Conservation (phyloP, 2,113 vertebrate genomes). For the Columbina picui region DNA sequence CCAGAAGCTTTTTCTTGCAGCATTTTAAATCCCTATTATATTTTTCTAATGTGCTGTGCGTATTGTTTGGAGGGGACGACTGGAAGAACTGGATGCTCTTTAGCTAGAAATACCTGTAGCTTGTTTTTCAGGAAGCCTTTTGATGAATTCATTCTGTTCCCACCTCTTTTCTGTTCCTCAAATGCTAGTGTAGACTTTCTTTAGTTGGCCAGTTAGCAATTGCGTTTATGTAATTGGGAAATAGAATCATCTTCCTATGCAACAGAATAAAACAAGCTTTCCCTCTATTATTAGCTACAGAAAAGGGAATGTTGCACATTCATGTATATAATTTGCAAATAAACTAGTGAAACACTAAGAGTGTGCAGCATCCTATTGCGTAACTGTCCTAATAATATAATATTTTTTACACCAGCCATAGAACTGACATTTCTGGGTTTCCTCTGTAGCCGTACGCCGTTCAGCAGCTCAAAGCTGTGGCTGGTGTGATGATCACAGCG, state of each 20-base stretch:
- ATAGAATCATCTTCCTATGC: neutral
- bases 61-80: neutral
- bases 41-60: neutral
- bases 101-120: neutral
- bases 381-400: no score
- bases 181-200: no score
- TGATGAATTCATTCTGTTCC: neutral
- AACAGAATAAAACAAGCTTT: fast-evolving
- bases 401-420: neutral
- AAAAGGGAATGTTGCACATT: neutral
- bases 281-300: fast-evolving
- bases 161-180: neutral
- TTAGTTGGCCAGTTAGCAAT: neutral
- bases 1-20: neutral
- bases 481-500: slow-evolving; percentile 95
- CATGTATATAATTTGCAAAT: fast-evolving
- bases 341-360: neutral
- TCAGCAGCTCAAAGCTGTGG: slow-evolving; percentile 84
- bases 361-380: fast-evolving
- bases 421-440: neutral
- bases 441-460: slow-evolving; percentile 88
- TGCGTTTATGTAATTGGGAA: neutral
- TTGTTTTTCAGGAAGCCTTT: neutral
- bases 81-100: neutral
- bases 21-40: neutral